Evolutionary conservation across 64 coral and sea anemone species (phyloP).

Genomic region (Stichodactyla mertensii): DNA sequence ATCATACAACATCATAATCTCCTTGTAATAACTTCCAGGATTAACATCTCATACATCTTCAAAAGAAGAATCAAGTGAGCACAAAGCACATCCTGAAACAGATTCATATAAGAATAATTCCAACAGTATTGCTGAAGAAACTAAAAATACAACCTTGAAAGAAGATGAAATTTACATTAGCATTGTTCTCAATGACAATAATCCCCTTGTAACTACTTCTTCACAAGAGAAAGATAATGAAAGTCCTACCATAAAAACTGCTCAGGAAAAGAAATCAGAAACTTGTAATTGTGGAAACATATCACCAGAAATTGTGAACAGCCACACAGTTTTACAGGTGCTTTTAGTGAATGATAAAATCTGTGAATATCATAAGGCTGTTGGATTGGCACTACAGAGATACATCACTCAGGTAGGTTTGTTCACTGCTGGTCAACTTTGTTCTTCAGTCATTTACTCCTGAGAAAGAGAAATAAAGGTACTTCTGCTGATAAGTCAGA

Average conservation of each 20-base stretch:
- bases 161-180: neutral
- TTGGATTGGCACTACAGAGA: neutral
- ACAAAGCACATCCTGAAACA: too few relatives aligned
- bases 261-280: neutral
- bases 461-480: neutral
- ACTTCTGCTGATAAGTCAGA: too few relatives aligned
- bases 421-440: neutral
- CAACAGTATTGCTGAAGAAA: too few relatives aligned
- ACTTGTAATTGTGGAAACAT: neutral
- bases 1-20: neutral
- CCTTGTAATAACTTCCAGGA: neutral
- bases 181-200: neutral
- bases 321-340: neutral
- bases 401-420: neutral
- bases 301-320: neutral
- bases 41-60: too few relatives aligned
- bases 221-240: neutral
- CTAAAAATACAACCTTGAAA: neutral
- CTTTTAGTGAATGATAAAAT: neutral
- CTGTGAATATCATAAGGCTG: neutral
- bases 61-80: too few relatives aligned
- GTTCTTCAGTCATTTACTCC: neutral
- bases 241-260: neutral
- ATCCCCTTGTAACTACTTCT: neutral
- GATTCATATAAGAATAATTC: too few relatives aligned